Percentiles rank a stretch among this genome's conserved stretches.
Evolutionary conservation across 2,113 vertebrate genomes (phyloP).

Genomic region (Nothobranchius kuhntae): DNA sequence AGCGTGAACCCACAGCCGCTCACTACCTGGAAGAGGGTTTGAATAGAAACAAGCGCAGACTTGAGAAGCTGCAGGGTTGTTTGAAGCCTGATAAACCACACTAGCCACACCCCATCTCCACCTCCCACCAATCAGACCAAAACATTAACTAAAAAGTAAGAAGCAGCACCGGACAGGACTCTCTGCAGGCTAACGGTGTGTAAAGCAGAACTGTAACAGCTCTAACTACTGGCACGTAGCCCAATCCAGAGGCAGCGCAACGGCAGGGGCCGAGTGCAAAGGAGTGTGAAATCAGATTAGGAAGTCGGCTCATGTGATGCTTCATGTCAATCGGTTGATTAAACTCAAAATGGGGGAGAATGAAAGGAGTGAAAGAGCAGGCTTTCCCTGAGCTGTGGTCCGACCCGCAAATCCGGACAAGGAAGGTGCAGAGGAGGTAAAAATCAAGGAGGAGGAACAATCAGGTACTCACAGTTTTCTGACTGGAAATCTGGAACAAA

Average conservation of each 20-base stretch:
- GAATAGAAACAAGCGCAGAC: neutral
- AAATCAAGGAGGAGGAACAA: conserved; percentile 5
- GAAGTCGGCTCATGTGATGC: conserved; percentile 76
- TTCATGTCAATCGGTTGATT: conserved; percentile 75
- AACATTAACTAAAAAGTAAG: conserved; percentile 50
- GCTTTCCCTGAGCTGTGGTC: conserved; percentile 23
- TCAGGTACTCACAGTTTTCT: conserved; percentile 91
- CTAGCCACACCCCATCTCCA: conserved; percentile 60
- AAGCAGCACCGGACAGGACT: conserved; percentile 37
- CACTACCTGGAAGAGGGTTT: neutral
- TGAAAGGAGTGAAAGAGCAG: conserved; percentile 9
- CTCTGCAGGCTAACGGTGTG: conserved; percentile 27
- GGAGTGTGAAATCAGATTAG: conserved; percentile 82
- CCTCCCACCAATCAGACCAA: conserved; percentile 61
- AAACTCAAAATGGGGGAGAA: conserved; percentile 68
- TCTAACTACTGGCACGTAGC: conserved; percentile 56
- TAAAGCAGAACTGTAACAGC: conserved; percentile 5
- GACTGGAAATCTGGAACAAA: conserved; percentile 99
- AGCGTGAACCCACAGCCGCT: no score
- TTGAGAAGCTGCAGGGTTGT: conserved; percentile 18
- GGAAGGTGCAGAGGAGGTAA: neutral
- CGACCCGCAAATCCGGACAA: neutral
- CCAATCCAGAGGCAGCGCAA: conserved; percentile 29
- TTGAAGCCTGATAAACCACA: conserved; percentile 9
- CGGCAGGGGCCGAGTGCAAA: conserved; percentile 64